These are phyloP conservation scores for Glaucomys volans DNA, from an alignment of 2,113 vertebrate species.

Conservation along the genomic window DNA sequence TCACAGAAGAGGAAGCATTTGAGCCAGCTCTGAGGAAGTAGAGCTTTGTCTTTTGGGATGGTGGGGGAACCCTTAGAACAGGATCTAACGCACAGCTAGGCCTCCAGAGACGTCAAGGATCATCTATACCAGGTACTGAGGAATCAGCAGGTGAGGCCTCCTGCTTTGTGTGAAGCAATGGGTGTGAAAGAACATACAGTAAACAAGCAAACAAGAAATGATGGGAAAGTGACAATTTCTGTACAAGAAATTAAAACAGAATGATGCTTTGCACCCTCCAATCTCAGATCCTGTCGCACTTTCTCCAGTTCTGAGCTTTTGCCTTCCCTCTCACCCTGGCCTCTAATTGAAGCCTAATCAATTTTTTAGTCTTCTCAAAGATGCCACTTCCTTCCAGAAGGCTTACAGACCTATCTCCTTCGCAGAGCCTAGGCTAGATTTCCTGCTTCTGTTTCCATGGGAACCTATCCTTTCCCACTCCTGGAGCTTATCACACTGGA, in stretches of 20 bases:
- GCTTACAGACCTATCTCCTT: neutral
- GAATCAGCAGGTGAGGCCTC: neutral
- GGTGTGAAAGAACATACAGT: neutral
- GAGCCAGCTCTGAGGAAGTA: neutral
- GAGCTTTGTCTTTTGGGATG: slow-evolving; percentile 41
- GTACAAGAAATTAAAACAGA: neutral
- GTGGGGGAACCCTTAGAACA: neutral
- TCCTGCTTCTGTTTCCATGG: slow-evolving; percentile 16
- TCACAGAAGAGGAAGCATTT: neutral
- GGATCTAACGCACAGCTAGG: neutral
- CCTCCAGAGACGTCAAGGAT: neutral
- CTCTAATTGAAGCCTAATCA: neutral
- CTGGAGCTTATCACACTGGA: neutral
- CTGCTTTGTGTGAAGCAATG: neutral
- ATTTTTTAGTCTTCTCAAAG: neutral
- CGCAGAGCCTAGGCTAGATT: neutral
- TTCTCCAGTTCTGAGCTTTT: neutral
- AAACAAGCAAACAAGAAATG: neutral
- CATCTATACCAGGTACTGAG: neutral
- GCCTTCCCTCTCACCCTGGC: neutral
- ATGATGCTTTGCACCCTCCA: neutral
- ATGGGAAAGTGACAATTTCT: neutral
- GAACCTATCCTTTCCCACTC: neutral
- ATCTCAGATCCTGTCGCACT: neutral
- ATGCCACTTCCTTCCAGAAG: neutral